These are phyloP conservation scores for Theonella swinhoei DNA, from an alignment of 37 sponge, comb jelly and placozoan genomes.

Conservation along the genomic window DNA sequence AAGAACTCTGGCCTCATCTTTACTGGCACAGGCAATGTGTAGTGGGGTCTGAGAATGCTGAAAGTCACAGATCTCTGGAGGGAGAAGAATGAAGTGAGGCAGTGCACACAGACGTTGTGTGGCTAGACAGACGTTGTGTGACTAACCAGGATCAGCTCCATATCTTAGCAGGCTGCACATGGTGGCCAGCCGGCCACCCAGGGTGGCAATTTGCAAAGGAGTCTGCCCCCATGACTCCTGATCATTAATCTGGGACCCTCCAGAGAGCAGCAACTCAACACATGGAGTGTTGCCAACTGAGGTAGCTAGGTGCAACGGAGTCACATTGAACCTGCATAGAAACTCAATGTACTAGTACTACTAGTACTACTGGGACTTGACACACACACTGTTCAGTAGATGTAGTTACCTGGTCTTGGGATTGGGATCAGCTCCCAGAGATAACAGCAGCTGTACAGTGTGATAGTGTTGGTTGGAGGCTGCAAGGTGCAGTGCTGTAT, in stretches of 20 bases:
- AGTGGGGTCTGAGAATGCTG: conserved; percentile 52
- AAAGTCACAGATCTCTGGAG: conserved; percentile 19
- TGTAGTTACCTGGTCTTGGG: conserved; percentile 36
- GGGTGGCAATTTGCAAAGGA: conserved; percentile 72
- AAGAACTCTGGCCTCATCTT: conserved; percentile 48
- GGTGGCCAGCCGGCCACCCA: conserved; percentile 23
- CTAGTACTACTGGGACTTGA: too few relatives aligned
- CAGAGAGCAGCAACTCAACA: conserved; percentile 24
- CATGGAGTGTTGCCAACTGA: conserved; percentile 52
- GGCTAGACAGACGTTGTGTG: too few relatives aligned
- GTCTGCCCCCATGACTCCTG: conserved; percentile 90
- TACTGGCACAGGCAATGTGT: conserved; percentile 52
- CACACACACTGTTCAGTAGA: too few relatives aligned
- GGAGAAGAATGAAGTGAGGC: not conserved
- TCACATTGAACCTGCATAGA: conserved; percentile 45
- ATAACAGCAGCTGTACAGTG: conserved; percentile 35
- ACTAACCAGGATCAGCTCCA: conserved; percentile 25
- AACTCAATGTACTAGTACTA: not conserved
- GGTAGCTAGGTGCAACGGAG: conserved; percentile 78
- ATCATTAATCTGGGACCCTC: conserved; percentile 45
- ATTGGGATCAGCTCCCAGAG: conserved; percentile 45
- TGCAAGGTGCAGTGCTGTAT: conserved; percentile 50
- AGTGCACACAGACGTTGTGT: not conserved
- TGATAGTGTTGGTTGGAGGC: conserved; percentile 20
- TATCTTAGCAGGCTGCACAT: conserved; percentile 30